Evolutionary conservation across 2,113 vertebrate genomes (phyloP).

Genomic region (Alectura lathami): DNA sequence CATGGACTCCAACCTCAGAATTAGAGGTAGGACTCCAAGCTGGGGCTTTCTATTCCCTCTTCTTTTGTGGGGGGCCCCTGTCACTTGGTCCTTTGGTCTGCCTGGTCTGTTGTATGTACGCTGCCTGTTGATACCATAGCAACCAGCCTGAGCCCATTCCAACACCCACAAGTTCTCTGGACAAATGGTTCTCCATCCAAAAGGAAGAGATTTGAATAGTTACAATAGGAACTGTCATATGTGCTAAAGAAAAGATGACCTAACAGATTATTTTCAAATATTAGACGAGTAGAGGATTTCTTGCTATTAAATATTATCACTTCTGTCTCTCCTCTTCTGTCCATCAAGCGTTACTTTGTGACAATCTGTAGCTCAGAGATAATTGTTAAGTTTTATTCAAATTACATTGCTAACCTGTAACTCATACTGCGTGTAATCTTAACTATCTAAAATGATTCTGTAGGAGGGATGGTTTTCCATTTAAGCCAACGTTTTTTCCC

Average conservation of each 20-base stretch:
- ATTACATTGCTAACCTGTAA: constrained; percentile 9
- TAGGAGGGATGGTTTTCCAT: constrained; percentile 25
- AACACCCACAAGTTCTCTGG: background rate
- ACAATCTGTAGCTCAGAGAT: background rate
- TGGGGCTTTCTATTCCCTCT: background rate
- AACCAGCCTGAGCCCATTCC: background rate
- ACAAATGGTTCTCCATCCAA: background rate
- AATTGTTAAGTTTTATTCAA: constrained; percentile 28
- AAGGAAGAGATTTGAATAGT: background rate
- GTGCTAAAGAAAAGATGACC: background rate
- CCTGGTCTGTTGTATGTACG: accelerated
- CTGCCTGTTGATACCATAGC: background rate
- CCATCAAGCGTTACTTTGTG: background rate
- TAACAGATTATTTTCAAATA: constrained; percentile 55
- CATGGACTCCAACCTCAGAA: background rate
- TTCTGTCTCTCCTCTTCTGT: constrained; percentile 1
- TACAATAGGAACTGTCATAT: background rate
- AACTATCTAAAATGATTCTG: constrained; percentile 28
- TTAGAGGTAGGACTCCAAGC: background rate
- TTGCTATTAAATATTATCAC: constrained; percentile 39
- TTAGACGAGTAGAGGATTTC: background rate
- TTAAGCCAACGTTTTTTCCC: background rate
- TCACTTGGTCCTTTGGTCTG: background rate
- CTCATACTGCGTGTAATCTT: background rate
- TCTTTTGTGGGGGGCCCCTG: background rate